Evolutionary conservation across 2,888 invertebrate genomes (phyloP), one percentile per base, ranked within the genome.

Genomic region (Erebia ligea): DNA sequence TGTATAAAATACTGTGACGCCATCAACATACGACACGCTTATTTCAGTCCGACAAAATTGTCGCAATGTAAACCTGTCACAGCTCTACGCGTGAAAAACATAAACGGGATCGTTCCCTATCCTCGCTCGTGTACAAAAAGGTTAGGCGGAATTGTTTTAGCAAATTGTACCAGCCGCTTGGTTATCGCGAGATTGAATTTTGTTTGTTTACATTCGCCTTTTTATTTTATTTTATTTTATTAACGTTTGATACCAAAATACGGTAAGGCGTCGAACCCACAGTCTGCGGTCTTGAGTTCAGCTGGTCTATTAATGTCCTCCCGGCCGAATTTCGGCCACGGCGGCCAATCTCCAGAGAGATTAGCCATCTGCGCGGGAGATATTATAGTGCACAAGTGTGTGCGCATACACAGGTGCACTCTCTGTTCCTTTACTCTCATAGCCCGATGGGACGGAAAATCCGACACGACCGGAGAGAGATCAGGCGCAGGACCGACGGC

Each of bases 131-230:
- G 75, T 79, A 76, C 79, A 84, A 84, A 86, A 87, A 83, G 84
- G 83, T 82, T 71, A 73, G 73, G 73, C 72, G 77, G 83, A 34
- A 89, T 90, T 91, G 89, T 89, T 89, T 88, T 84, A 81, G 81
- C 81, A 86, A 89, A 87, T 87, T 82, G 84, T 80, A 71, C 70
- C 77, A 80, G 81, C 77, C 79, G 77, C 75, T 75, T 6, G 78
- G 78, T 84, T 83, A 83, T 83, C 83, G 82, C 74, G 69, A 80
- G 86, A 88, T 88, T 88, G 89, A 88, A 89, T 89, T 87, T 87
- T 87, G 88, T 86, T 86, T 81, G 80, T 83, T 77, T 81, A 82
- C 82, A 78, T 57, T 25, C 25, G 5, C 25, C 25, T 21, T 57
- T 57, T 57, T 57, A 57, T 13, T 57, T 56, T 56, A 13, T 56